phyloP scores from a whole-genome alignment of 2,797 vertebrate genomes.

The Cryptoprocta ferox region DNA sequence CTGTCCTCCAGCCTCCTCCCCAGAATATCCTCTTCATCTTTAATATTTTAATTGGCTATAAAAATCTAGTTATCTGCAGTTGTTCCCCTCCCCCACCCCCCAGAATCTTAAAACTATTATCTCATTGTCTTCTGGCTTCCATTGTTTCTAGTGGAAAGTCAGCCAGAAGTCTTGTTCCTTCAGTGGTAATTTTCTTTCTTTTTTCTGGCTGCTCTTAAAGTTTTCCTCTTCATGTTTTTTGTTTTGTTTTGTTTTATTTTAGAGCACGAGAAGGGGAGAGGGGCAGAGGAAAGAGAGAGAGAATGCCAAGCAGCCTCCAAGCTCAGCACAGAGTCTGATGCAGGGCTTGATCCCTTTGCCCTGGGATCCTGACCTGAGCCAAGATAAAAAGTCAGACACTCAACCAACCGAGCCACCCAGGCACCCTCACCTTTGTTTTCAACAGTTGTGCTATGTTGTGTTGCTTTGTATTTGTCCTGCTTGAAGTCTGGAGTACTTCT shows the following conservation, averaged over 20 bases:
- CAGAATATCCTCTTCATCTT: not conserved
- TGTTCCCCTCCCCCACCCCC: not conserved
- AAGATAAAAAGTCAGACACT: too few relatives aligned
- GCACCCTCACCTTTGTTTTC: not conserved
- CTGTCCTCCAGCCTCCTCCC: not conserved
- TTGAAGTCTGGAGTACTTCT: not conserved
- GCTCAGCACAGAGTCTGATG: too few relatives aligned
- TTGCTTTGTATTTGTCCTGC: not conserved
- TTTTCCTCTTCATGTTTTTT: not conserved
- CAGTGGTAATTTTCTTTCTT: not conserved
- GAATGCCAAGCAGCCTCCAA: too few relatives aligned
- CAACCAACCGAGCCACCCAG: too few relatives aligned
- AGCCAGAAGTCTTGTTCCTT: not conserved
- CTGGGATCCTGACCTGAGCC: too few relatives aligned
- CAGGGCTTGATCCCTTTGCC: too few relatives aligned
- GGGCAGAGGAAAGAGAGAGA: too few relatives aligned
- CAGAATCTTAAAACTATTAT: not conserved
- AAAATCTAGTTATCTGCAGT: not conserved
- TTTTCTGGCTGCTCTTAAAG: not conserved
- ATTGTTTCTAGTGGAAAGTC: not conserved
- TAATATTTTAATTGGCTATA: not conserved
- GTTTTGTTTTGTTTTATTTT: not conserved
- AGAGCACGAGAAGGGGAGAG: too few relatives aligned
- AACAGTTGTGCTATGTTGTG: not conserved
- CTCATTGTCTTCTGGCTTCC: not conserved